A percentile compares a stretch with the other conserved stretches of the same genome.
Conservation (phyloP, 2,888 invertebrate species). For the Prosapia bicincta region DNA sequence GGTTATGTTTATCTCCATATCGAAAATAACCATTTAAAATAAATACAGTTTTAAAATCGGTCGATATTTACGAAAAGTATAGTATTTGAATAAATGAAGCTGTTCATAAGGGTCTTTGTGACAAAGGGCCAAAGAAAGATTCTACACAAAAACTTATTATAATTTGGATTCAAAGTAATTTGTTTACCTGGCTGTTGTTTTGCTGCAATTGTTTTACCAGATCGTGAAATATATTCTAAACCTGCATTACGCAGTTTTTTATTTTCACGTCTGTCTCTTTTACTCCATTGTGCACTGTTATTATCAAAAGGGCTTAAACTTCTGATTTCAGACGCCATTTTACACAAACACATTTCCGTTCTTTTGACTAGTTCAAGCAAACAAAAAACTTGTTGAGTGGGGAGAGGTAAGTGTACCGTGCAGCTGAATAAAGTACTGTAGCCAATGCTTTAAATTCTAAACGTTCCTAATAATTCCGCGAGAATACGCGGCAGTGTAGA, state of each 20-base stretch:
- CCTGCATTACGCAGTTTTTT: conserved; percentile 43
- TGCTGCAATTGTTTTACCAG: conserved; percentile 51
- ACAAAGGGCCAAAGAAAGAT: conserved; percentile 17
- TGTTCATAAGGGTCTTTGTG: not conserved
- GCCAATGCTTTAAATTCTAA: not conserved
- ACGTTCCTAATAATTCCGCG: not conserved
- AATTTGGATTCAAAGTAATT: not conserved
- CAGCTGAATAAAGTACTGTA: conserved; percentile 18
- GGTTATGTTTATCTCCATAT: conserved; percentile 1
- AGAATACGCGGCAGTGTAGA: not conserved
- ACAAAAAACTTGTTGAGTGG: conserved; percentile 12
- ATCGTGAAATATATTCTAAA: conserved; percentile 50
- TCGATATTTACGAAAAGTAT: no score
- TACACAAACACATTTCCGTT: conserved; percentile 22
- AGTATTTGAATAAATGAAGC: no score
- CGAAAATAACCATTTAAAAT: not conserved
- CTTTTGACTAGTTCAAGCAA: conserved; percentile 23
- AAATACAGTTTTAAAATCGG: no score
- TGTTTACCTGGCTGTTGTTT: conserved; percentile 48
- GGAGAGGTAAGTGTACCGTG: conserved; percentile 13
- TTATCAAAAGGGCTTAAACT: conserved; percentile 19
- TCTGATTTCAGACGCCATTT: conserved; percentile 26
- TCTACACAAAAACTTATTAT: not conserved
- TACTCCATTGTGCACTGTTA: conserved; percentile 12
- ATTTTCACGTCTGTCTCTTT: conserved; percentile 26